Conservation (phyloP, 2,113 vertebrate genomes). For the Leptobrachium ailaonicum region DNA sequence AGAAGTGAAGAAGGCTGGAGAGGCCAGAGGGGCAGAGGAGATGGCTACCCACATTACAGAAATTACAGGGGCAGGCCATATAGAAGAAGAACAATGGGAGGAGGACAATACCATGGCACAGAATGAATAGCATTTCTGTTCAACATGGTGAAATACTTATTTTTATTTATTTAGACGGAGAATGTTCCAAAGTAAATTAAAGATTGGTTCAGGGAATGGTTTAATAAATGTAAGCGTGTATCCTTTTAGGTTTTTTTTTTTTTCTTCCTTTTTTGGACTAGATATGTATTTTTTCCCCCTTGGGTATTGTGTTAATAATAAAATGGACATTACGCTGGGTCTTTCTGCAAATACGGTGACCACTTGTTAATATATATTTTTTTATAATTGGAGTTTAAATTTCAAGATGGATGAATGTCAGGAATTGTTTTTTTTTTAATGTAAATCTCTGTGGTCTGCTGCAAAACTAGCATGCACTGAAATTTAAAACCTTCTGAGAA, state of each 20-base stretch:
- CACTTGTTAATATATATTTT: too few relatives aligned
- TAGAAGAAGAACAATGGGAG: slow-evolving; percentile 63
- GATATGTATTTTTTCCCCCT: slow-evolving; percentile 16
- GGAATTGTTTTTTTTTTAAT: too few relatives aligned
- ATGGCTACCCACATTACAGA: slow-evolving; percentile 66
- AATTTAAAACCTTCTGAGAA: neutral
- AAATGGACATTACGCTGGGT: neutral
- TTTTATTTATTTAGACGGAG: slow-evolving; percentile 53
- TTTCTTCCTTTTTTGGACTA: neutral
- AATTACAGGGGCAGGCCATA: slow-evolving; percentile 65
- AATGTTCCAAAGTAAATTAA: slow-evolving; percentile 14
- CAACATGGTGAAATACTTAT: neutral
- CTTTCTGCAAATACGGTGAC: neutral
- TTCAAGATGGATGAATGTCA: too few relatives aligned
- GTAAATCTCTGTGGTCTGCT: neutral
- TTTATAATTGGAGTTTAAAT: too few relatives aligned
- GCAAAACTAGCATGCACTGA: neutral
- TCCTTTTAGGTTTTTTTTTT: neutral
- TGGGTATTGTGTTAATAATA: neutral
- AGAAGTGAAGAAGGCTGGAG: slow-evolving; percentile 73
- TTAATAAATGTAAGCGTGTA: neutral
- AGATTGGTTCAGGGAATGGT: slow-evolving; percentile 41
- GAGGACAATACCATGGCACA: slow-evolving; percentile 67
- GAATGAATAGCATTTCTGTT: slow-evolving; percentile 56
- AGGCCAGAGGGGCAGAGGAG: slow-evolving; percentile 67